These are phyloP conservation scores for Doryteuthis pealeii DNA, from an alignment of 1,140 invertebrate species.

Conservation along the genomic window DNA sequence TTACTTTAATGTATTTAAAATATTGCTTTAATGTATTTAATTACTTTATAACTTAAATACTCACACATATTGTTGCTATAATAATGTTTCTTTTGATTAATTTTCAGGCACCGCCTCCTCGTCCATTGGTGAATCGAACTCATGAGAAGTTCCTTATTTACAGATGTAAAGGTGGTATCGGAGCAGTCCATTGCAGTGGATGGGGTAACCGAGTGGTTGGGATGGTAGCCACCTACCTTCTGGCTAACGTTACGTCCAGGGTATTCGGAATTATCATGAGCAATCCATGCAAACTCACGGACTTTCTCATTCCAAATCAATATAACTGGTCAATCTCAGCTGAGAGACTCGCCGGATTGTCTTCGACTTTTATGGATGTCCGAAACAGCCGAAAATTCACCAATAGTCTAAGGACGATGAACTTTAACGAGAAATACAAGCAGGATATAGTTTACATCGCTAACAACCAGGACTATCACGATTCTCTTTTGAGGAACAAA, in stretches of 20 bases:
- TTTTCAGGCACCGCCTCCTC: too few relatives aligned
- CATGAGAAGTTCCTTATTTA: background rate
- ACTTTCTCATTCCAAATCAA: slow-evolving; percentile 29
- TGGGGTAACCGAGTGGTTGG: slow-evolving; percentile 38
- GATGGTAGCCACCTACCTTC: slow-evolving; percentile 29
- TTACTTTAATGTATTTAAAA: too few relatives aligned
- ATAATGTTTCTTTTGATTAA: too few relatives aligned
- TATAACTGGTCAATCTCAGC: slow-evolving; percentile 26
- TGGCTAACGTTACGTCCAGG: slow-evolving; percentile 31
- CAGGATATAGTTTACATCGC: slow-evolving; percentile 34
- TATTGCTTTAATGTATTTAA: too few relatives aligned
- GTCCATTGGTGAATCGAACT: too few relatives aligned
- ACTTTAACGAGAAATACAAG: slow-evolving; percentile 31
- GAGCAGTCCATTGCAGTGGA: slow-evolving; percentile 22
- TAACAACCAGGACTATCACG: slow-evolving; percentile 35
- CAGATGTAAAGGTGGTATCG: background rate
- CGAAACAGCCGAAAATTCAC: slow-evolving; percentile 28
- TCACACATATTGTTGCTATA: too few relatives aligned
- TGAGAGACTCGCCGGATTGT: slow-evolving; percentile 19
- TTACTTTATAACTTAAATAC: too few relatives aligned
- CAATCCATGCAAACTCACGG: slow-evolving; percentile 26
- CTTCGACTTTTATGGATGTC: slow-evolving; percentile 25
- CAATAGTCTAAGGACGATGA: slow-evolving; percentile 24
- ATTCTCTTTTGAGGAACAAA: slow-evolving; percentile 27
- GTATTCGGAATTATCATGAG: slow-evolving; percentile 34